Percentiles rank a stretch among this genome's conserved stretches.
Evolutionary conservation across 2,888 invertebrate genomes (phyloP).

Genomic region (Ormyrus rosae): DNA sequence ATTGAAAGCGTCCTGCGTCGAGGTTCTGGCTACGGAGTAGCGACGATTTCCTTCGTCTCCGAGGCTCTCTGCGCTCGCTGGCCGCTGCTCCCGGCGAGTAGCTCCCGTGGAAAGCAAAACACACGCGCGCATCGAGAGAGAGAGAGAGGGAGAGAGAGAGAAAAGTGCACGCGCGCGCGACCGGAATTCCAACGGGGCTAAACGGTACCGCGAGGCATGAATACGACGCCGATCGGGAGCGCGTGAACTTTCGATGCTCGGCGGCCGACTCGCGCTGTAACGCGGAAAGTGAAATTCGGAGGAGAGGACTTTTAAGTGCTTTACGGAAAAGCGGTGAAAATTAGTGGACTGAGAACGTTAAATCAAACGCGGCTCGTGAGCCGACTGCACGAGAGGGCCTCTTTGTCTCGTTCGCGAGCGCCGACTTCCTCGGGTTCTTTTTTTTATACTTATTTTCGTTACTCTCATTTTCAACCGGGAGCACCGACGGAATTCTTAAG

Average conservation of each 20-base stretch:
- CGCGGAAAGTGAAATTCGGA: constrained; percentile 44
- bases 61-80: constrained; percentile 15
- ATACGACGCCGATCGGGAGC: constrained; percentile 14
- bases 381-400: background rate
- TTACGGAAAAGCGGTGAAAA: constrained; percentile 23
- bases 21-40: background rate
- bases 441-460: no score
- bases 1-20: constrained; percentile 8
- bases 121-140: background rate
- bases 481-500: background rate
- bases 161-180: constrained; percentile 20
- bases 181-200: constrained; percentile 20
- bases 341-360: background rate
- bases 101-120: constrained; percentile 31
- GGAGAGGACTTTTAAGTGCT: background rate
- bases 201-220: background rate
- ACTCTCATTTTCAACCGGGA: background rate
- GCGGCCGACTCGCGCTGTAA: background rate
- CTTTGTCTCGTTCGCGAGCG: background rate
- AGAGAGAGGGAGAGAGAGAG: background rate
- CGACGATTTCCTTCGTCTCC: background rate
- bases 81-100: background rate
- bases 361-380: background rate
- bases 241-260: constrained; percentile 32
- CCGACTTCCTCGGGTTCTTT: no score